Percentiles rank a stretch among this genome's conserved stretches.
These are phyloP conservation scores for Pseudochirops cupreus DNA, from an alignment of 2,797 vertebrate genomes.

Conservation along the genomic window DNA sequence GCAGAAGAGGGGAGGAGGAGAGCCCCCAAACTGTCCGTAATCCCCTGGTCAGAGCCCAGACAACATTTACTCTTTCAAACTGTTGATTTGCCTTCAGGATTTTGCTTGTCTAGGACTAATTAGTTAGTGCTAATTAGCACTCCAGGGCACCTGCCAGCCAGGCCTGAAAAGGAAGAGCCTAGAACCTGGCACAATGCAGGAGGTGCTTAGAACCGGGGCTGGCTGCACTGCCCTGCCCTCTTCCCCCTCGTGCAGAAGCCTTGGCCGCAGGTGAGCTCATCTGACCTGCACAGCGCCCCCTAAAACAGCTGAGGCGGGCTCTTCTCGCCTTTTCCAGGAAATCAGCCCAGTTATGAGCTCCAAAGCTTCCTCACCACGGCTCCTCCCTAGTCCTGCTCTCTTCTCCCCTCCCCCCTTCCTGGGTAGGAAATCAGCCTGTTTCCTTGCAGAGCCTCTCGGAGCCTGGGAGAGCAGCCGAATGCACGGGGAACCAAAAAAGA, in stretches of 20 bases:
- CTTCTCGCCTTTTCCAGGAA: neutral
- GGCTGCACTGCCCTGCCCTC: neutral
- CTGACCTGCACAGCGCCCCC: neutral
- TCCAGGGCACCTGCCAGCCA: neutral
- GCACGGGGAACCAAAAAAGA: neutral
- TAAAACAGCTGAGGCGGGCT: neutral
- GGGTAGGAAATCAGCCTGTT: neutral
- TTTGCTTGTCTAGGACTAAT: neutral
- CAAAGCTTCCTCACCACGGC: neutral
- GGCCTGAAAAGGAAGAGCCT: neutral
- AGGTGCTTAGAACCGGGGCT: neutral
- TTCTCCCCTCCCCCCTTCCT: neutral
- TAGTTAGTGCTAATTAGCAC: neutral
- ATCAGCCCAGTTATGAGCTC: neutral
- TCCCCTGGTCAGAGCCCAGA: rapidly evolving
- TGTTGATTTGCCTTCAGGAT: neutral
- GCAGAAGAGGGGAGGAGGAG: no score
- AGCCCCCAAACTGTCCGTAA: neutral
- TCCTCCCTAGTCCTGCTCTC: neutral
- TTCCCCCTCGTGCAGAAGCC: neutral
- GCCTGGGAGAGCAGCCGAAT: neutral
- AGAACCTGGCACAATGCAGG: neutral
- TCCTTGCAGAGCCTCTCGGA: neutral
- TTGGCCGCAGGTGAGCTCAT: neutral
- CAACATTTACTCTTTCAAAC: neutral